A percentile compares a stretch with the other conserved stretches of the same genome.
Evolutionary conservation across 2,797 vertebrate species (phyloP).

Genomic region (Enteromius argenteus): DNA sequence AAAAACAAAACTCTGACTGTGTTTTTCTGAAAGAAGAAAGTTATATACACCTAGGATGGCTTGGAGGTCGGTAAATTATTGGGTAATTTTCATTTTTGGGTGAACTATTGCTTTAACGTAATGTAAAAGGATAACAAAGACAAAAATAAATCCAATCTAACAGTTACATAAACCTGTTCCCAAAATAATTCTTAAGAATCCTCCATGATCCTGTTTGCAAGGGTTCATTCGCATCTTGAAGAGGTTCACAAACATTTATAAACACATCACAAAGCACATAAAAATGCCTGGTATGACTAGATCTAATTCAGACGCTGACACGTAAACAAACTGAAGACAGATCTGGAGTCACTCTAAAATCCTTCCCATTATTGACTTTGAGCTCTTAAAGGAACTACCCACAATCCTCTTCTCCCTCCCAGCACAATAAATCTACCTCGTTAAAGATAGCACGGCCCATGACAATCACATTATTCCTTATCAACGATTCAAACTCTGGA

Average conservation of each 20-base stretch:
- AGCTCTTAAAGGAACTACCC: constrained; percentile 47
- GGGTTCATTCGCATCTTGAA: constrained; percentile 18
- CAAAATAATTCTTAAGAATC: background rate
- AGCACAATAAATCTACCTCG: constrained; percentile 46
- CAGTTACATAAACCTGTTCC: background rate
- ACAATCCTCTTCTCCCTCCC: constrained; percentile 44
- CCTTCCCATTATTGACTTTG: constrained; percentile 38
- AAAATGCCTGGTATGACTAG: background rate
- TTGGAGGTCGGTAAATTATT: too few species aligned
- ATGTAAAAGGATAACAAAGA: background rate
- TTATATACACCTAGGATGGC: too few species aligned
- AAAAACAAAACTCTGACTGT: too few species aligned
- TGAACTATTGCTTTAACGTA: too few species aligned
- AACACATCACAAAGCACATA: constrained; percentile 7
- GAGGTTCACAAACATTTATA: constrained; percentile 12
- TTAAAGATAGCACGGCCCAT: constrained; percentile 50
- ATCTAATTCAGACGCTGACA: background rate
- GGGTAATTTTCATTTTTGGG: too few species aligned
- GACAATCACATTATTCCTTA: constrained; percentile 53
- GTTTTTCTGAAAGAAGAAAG: too few species aligned
- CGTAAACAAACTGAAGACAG: constrained; percentile 24
- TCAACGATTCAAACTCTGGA: constrained; percentile 44
- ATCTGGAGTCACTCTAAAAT: constrained; percentile 16
- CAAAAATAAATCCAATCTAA: background rate
- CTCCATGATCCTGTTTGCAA: background rate